Evolutionary conservation across 2,888 invertebrate species (phyloP).

Genomic region (Pomacea canaliculata): DNA sequence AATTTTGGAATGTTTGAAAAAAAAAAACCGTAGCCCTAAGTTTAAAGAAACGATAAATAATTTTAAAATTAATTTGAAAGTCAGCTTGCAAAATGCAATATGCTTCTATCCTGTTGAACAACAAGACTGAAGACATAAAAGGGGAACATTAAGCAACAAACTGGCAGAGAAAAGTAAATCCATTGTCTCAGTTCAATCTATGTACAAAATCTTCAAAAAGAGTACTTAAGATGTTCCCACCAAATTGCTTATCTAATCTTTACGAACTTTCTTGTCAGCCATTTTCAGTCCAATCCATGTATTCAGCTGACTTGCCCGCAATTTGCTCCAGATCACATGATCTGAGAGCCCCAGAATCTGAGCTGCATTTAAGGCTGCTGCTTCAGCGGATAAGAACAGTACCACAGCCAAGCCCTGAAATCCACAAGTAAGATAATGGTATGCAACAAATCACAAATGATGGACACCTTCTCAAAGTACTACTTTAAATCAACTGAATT

Average conservation of each 20-base stretch:
- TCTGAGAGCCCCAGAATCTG: slow-evolving; percentile 88
- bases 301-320: slow-evolving; percentile 84
- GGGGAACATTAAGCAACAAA: no score
- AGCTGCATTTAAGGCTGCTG: slow-evolving; percentile 92
- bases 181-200: no score
- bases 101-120: no score
- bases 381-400: slow-evolving; percentile 94
- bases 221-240: not conserved
- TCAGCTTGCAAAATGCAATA: no score
- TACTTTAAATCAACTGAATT: not conserved
- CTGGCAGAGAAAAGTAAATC: no score
- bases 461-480: no score
- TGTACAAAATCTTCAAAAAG: no score
- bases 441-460: not conserved
- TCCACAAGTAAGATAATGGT: not conserved
- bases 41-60: no score
- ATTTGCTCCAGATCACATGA: slow-evolving; percentile 88
- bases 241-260: slow-evolving; percentile 31
- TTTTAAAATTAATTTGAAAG: no score
- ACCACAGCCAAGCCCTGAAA: slow-evolving; percentile 85
- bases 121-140: no score
- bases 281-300: slow-evolving; percentile 81
- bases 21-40: no score
- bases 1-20: no score
- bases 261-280: slow-evolving; percentile 76